These are phyloP conservation scores for Pelosia muscerda DNA, from an alignment of 2,888 invertebrate genomes.

Conservation along the genomic window DNA sequence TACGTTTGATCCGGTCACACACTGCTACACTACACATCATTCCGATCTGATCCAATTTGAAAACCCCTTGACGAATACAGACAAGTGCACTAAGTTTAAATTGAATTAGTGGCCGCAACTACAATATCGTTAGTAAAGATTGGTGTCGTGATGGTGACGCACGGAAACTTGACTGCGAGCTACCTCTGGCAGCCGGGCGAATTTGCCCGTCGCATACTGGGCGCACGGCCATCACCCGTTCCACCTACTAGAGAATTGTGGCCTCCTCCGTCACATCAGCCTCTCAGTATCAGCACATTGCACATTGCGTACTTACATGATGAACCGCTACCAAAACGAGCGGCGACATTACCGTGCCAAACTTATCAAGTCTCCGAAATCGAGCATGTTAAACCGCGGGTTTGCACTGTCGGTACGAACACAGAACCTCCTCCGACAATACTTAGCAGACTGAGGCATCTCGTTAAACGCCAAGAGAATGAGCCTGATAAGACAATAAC, in stretches of 20 bases:
- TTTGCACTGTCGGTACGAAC: slow-evolving; percentile 80
- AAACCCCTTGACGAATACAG: slow-evolving; percentile 73
- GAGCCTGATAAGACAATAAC: slow-evolving; percentile 52
- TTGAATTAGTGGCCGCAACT: slow-evolving; percentile 76
- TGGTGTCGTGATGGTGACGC: slow-evolving; percentile 79
- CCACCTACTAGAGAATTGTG: slow-evolving; percentile 81
- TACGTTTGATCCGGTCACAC: not conserved
- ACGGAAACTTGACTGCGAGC: slow-evolving; percentile 81
- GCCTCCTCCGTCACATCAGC: slow-evolving; percentile 74
- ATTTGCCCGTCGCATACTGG: slow-evolving; percentile 79
- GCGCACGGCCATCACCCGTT: slow-evolving; percentile 79
- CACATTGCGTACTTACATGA: slow-evolving; percentile 80
- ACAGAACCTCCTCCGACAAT: slow-evolving; percentile 76
- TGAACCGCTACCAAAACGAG: slow-evolving; percentile 68
- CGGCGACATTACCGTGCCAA: slow-evolving; percentile 73
- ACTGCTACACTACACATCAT: slow-evolving; percentile 59
- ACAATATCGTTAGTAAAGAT: slow-evolving; percentile 70
- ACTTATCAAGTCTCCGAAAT: slow-evolving; percentile 64
- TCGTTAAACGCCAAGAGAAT: slow-evolving; percentile 65
- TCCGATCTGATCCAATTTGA: slow-evolving; percentile 76
- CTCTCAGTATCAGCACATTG: slow-evolving; percentile 79
- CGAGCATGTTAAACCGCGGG: slow-evolving; percentile 59
- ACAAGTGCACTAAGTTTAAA: slow-evolving; percentile 79
- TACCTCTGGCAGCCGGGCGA: slow-evolving; percentile 84
- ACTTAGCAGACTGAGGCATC: slow-evolving; percentile 60